These are phyloP conservation scores for Schizotus pectinicornis DNA, from an alignment of 2,888 invertebrate genomes.

Conservation along the genomic window DNA sequence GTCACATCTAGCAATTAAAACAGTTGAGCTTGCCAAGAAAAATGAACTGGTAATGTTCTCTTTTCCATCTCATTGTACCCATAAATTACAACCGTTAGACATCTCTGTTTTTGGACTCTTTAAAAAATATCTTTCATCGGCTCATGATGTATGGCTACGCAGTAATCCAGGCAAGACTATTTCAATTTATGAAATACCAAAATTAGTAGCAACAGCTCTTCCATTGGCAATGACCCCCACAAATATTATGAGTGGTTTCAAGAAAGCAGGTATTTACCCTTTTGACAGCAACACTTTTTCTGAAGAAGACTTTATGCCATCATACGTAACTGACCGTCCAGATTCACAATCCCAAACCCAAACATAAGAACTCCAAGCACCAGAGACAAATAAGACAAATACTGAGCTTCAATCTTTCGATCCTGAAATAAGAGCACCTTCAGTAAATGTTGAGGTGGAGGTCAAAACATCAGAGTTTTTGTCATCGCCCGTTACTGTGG, in stretches of 20 bases:
- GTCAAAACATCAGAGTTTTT: no score
- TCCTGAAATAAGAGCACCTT: no score
- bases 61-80: conserved; percentile 51
- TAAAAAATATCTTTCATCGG: conserved; percentile 8
- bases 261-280: conserved; percentile 29
- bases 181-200: conserved; percentile 17
- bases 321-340: conserved; percentile 22
- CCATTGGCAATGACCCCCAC: conserved; percentile 10
- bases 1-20: conserved; percentile 39
- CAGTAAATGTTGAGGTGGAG: no score
- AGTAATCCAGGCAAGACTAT: conserved; percentile 43
- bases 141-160: conserved; percentile 45
- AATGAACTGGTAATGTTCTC: conserved; percentile 52
- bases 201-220: conserved; percentile 6
- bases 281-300: conserved; percentile 25
- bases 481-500: no score
- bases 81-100: conserved; percentile 50
- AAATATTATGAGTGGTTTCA: conserved; percentile 33
- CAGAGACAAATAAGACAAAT: no score
- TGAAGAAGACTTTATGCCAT: conserved; percentile 22
- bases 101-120: conserved; percentile 26
- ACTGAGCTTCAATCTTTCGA: no score
- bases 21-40: conserved; percentile 47
- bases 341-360: background rate
- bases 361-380: no score